These are phyloP conservation scores for Mallotus villosus DNA, from an alignment of 2,797 vertebrate genomes.

Conservation along the genomic window DNA sequence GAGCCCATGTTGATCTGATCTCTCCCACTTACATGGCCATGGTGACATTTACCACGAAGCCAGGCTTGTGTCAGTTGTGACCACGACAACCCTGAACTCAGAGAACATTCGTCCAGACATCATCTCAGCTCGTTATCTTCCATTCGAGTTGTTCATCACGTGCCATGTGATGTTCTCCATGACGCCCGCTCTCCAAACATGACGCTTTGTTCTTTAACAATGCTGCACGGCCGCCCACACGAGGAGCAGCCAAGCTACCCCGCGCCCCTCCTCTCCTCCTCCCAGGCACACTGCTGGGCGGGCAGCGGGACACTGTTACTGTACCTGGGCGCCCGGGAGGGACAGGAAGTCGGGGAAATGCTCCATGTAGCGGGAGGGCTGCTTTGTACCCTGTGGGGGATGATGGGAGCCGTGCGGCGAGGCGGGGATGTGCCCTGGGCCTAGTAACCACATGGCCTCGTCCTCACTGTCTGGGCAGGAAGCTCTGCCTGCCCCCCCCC, in stretches of 20 bases:
- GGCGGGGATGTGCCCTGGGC: conserved; percentile 54
- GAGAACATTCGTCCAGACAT: not conserved
- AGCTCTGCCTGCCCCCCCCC: too few relatives aligned
- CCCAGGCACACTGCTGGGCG: not conserved
- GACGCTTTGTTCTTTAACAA: conserved; percentile 10
- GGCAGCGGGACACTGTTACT: too few relatives aligned
- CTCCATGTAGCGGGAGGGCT: conserved; percentile 53
- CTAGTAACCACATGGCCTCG: conserved; percentile 1
- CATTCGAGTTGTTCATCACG: too few relatives aligned
- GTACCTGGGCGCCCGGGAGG: conserved; percentile 40
- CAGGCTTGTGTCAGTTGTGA: too few relatives aligned
- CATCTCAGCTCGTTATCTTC: too few relatives aligned
- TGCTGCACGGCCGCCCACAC: not conserved
- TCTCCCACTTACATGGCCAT: too few relatives aligned
- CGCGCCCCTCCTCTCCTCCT: conserved; percentile 13
- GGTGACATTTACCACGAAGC: too few relatives aligned
- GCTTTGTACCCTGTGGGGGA: conserved; percentile 70
- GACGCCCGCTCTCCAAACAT: not conserved
- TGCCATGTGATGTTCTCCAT: not conserved
- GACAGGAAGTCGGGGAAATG: conserved; percentile 67
- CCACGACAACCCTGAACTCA: too few relatives aligned
- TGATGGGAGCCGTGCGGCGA: conserved; percentile 63
- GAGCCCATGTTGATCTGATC: too few relatives aligned
- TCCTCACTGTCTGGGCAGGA: conserved; percentile 10
- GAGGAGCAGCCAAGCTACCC: not conserved